Conservation (phyloP, 2,113 vertebrate genomes). For the Pandion haliaetus region DNA sequence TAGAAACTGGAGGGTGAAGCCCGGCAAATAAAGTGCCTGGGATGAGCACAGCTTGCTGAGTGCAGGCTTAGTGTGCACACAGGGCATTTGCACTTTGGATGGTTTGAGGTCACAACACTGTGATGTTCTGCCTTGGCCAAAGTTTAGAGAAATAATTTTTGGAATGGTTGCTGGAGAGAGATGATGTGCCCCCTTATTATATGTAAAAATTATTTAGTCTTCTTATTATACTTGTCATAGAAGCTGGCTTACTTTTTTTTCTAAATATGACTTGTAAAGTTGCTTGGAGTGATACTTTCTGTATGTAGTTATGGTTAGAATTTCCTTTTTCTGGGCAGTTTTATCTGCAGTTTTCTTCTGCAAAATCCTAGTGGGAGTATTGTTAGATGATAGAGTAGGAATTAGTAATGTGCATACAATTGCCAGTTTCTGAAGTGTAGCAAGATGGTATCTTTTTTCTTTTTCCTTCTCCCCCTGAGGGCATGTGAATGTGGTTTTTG, state of each 20-base stretch:
- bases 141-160: background rate
- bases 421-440: background rate
- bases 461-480: background rate
- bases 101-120: background rate
- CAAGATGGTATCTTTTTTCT: background rate
- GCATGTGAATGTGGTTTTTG: background rate
- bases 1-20: background rate
- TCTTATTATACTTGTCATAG: background rate
- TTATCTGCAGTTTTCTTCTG: background rate
- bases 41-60: background rate
- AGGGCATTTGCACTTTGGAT: accelerated
- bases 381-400: background rate
- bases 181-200: background rate
- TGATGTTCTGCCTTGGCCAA: background rate
- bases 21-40: background rate
- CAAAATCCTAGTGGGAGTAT: background rate
- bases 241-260: background rate
- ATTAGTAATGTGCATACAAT: background rate
- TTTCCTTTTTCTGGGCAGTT: background rate
- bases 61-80: background rate
- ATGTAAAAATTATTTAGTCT: background rate
- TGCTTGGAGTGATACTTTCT: background rate
- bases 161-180: background rate
- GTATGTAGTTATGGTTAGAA: background rate
- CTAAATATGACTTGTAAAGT: background rate